Percentiles rank a stretch among this genome's conserved stretches.
phyloP scores from a whole-genome alignment of 2,888 invertebrate species.

The Latrodectus hesperus region DNA sequence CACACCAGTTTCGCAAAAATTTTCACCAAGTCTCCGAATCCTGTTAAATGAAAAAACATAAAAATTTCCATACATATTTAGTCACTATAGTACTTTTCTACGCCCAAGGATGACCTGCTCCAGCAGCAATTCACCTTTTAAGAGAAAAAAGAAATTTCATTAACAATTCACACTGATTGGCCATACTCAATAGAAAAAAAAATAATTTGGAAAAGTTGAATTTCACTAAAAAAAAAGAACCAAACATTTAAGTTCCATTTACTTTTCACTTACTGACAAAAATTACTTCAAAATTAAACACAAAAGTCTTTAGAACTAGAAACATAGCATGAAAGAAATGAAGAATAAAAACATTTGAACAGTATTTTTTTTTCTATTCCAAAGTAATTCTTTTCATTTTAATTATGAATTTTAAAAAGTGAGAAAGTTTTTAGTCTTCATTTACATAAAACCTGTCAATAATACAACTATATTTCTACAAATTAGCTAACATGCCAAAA shows the following conservation, averaged over 20 bases:
- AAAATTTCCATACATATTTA: slow-evolving; percentile 46
- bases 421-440: neutral
- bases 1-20: no score
- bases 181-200: slow-evolving; percentile 25
- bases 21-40: neutral
- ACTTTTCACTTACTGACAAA: slow-evolving; percentile 5
- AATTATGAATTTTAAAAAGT: no score
- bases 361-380: neutral
- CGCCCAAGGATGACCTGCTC: slow-evolving; percentile 27
- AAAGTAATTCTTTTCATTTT: neutral
- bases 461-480: neutral
- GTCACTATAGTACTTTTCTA: slow-evolving; percentile 26
- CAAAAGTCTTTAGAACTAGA: slow-evolving; percentile 26
- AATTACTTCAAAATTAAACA: neutral
- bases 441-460: neutral
- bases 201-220: neutral
- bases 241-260: neutral
- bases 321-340: neutral
- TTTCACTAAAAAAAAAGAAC: neutral
- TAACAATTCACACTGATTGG: slow-evolving; percentile 46
- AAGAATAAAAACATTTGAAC: neutral
- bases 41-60: slow-evolving; percentile 63
- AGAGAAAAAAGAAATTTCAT: slow-evolving; percentile 63
- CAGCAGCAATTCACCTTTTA: slow-evolving; percentile 53
- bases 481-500: neutral